Base-by-base conservation (phyloP, 2,888 invertebrate genomes). In the Pardosa pseudoannulata region DNA sequence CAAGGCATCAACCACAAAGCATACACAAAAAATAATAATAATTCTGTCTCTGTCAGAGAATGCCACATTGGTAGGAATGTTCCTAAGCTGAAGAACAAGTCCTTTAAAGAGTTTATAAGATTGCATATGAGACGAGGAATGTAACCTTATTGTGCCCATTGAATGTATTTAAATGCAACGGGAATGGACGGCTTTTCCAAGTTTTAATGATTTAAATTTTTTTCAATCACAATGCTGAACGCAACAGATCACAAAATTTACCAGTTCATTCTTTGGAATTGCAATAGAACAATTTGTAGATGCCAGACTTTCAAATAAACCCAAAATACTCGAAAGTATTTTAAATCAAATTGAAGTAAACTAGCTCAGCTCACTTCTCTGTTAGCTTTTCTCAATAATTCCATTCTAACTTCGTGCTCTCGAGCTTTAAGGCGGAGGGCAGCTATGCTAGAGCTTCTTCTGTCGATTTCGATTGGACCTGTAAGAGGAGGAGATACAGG, bases 391-490 rank as follows among this genome's bases (percentile, higher is more conserved):
- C 88, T 62, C n/a, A 88, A 39, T 19, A 85, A 50, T 73, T 87
- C 88, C 73, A 89, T 88, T 56, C 87, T 23, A 7, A 88, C 88
- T 91, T 97, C 97, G 91, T 97, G 97, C 91, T 97, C 97, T 74
- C 97, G 93, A 0, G 97, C 97, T 89, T 97, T 97, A 90, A 96
- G 93, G 89, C 97, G 93, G 50, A 97, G 92, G 0, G 96, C 95
- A 0, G 96, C 97, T 90, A 97, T 97, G 90, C 97, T 97, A n/a
- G 89, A 88, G 46, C 86, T 88, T 28, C 89, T 72, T 13, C 87
- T 50, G 94, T 94, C 46, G 13, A 86, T 11, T 31, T 88, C 86
- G 6, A 82, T 72, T 19, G 87, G 74, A 28, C 76, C 65, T 11
- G 82, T 71, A 9, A 76, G 65, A 28, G 82, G 67, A n/a, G 87